Evolutionary conservation across 2,888 invertebrate genomes (phyloP).

Genomic region (Panorpa germanica): DNA sequence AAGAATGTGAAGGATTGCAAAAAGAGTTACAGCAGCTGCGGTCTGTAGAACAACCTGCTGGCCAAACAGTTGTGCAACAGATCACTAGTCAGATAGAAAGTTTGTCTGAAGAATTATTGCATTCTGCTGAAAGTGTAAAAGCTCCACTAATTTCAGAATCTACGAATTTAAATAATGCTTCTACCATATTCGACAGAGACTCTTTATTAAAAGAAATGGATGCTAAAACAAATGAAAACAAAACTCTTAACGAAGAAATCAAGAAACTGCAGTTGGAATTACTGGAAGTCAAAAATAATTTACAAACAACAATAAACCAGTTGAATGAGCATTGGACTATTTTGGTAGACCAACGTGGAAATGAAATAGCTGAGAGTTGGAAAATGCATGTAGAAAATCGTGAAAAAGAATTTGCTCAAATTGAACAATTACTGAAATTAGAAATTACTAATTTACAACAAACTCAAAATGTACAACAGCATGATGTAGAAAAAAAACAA

Average conservation of each 20-base stretch:
- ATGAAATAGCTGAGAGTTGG: constrained; percentile 50
- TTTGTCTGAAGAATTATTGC: no score
- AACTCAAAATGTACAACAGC: no score
- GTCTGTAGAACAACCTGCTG: no score
- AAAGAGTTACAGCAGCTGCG: no score
- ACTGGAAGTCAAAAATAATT: constrained; percentile 22
- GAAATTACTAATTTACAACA: constrained; percentile 30
- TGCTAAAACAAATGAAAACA: constrained; percentile 24
- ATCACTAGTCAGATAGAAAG: no score
- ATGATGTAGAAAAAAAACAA: no score
- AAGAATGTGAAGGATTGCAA: no score
- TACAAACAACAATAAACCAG: constrained; percentile 15
- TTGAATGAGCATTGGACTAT: constrained; percentile 26
- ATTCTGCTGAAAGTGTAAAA: no score
- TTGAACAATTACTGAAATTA: constrained; percentile 28
- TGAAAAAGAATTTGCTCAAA: constrained; percentile 37
- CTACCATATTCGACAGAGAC: no score
- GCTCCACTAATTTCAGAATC: no score
- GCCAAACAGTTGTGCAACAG: no score
- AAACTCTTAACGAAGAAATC: constrained; percentile 22
- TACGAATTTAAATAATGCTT: no score
- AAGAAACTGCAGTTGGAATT: constrained; percentile 25
- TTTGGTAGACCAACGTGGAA: constrained; percentile 43
- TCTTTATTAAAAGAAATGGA: constrained; percentile 22
- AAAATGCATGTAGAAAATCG: constrained; percentile 43